Evolutionary conservation across 2,888 invertebrate genomes (phyloP), one percentile per base, ranked within the genome.

Genomic region (Protophormia terraenovae): DNA sequence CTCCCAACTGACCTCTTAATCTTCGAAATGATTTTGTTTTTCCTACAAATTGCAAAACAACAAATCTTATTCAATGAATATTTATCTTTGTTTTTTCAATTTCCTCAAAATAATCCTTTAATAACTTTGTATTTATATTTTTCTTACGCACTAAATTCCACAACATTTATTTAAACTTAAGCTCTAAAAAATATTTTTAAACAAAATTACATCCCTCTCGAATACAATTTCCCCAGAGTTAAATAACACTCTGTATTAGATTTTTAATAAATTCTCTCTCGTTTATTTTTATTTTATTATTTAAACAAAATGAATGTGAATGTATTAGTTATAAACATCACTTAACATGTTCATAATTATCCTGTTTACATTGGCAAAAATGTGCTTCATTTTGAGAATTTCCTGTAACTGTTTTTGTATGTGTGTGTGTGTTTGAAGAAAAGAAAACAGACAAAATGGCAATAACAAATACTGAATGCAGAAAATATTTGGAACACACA

Each of bases 261-360:
- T 24, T 64, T 19, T 35, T 27, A 14, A 75, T 64, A 60, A 60
- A 78, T 78, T 69, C 50, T 62, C 50, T 62, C 35, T 50, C 60
- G 8, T 66, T 47, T 67, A 64, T 73, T 66, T 73, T 58, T 50
- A 73, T 80, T 67, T 73, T 66, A 50, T 55, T 73, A 69, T 69
- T 62, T 55, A 45, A 55, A 38, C 22, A 14, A 80, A 64, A 80
- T 55, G 10, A 64, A 76, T 76, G 76, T 35, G 76, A 53, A 75
- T 50, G 62, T 71, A 32, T 82, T n/a, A n/a, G n/a, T n/a, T 71
- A 76, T 55, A 64, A 67, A 67, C 72, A 80, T 45, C 77, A 58
- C 75, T 85, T 86, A 87, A 87, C 87, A 87, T 84, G 69, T 88
- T 86, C 87, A 83, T 88, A 88, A 88, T 88, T 88, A 88, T 88